These are phyloP conservation scores for Mylabris phalerata DNA, from an alignment of 1,140 invertebrate genomes.

Conservation along the genomic window DNA sequence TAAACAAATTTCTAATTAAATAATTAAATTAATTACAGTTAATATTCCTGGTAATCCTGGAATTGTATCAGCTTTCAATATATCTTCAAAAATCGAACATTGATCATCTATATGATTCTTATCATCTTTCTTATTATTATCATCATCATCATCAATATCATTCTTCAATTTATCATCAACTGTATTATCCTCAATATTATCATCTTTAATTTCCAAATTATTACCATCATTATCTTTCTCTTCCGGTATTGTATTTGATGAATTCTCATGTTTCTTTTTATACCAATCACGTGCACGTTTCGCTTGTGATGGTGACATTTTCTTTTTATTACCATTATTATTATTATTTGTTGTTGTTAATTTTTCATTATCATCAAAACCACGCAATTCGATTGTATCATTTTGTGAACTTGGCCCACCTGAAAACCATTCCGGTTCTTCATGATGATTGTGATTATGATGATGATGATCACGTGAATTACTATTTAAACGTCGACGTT, in stretches of 20 bases:
- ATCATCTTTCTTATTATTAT: slow-evolving; percentile 37
- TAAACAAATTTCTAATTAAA: neutral
- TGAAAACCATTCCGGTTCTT: slow-evolving; percentile 54
- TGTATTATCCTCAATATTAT: neutral
- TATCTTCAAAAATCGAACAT: slow-evolving; percentile 64
- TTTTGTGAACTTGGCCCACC: slow-evolving; percentile 82
- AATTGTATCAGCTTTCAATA: slow-evolving; percentile 59
- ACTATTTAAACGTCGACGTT: slow-evolving; percentile 46
- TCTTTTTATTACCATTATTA: slow-evolving; percentile 38
- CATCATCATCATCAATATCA: slow-evolving; percentile 6
- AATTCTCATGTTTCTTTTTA: slow-evolving; percentile 25
- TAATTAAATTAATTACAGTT: slow-evolving; percentile 43
- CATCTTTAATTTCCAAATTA: neutral
- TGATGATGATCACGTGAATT: neutral
- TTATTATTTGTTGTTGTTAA: slow-evolving; percentile 4
- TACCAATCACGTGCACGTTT: slow-evolving; percentile 37
- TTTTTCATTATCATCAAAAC: slow-evolving; percentile 67
- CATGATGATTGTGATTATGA: neutral
- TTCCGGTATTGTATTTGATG: neutral
- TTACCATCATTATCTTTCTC: neutral
- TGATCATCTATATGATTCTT: slow-evolving; percentile 37
- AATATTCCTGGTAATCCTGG: slow-evolving; percentile 50
- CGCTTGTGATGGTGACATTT: slow-evolving; percentile 42
- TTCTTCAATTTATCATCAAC: neutral
- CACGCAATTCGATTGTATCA: slow-evolving; percentile 88